Percentiles rank a stretch among this genome's conserved stretches.
Conservation (phyloP, 1,140 invertebrate genomes). For the Pissodes strobi region DNA sequence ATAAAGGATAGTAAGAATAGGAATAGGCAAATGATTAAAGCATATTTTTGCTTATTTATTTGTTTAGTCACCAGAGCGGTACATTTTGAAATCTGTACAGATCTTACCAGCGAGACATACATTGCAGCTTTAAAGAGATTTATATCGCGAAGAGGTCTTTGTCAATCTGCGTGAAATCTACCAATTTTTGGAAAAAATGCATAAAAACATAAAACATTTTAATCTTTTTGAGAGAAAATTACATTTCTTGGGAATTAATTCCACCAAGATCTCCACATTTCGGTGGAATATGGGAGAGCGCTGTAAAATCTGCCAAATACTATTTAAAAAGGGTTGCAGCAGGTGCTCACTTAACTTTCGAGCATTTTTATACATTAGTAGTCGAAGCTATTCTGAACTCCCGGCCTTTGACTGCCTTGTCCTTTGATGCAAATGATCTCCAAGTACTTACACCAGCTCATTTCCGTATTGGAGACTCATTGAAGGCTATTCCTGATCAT, state of each 20-base stretch:
- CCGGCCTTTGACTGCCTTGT: too few species aligned
- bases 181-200: background rate
- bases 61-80: background rate
- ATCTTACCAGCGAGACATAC: too few species aligned
- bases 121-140: background rate
- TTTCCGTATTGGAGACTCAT: background rate
- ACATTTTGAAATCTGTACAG: background rate
- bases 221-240: background rate
- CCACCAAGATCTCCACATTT: too few species aligned
- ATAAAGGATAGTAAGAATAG: background rate
- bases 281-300: background rate
- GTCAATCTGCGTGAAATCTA: background rate
- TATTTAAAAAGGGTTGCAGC: background rate
- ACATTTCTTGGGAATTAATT: background rate
- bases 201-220: background rate
- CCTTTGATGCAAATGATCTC: too few species aligned
- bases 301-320: too few species aligned
- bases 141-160: background rate
- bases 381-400: too few species aligned
- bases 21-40: background rate
- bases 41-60: background rate
- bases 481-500: too few species aligned
- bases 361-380: background rate
- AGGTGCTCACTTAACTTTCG: too few species aligned
- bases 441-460: background rate